Base-by-base conservation (phyloP, 2,113 vertebrate genomes). In the Probosciger aterrimus region DNA sequence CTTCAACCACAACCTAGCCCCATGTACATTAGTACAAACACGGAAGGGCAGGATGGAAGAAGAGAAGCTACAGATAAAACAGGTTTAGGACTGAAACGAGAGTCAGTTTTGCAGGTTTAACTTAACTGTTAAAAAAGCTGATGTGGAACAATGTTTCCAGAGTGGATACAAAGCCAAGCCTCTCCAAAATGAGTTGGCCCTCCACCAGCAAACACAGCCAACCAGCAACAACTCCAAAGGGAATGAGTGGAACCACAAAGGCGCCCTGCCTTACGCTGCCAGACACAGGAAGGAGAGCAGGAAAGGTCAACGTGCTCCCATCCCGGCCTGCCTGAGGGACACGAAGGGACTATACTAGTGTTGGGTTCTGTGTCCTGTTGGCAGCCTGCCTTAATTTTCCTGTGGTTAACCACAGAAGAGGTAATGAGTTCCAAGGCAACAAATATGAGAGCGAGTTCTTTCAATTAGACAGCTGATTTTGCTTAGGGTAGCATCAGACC, bases 21-120 rank as follows among this genome's bases (percentile, higher is more conserved):
- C 46, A 44, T 0, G 0, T 0, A 30, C 1, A 23, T 15, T 3
- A 68, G 39, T 6, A 73, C 55, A 20, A 4, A 7, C 0, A 0
- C 10, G 35, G 37, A 74, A 20, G 46, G 44, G 14, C 33, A 27
- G 17, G 25, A 14, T 35, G 55, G 9, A 23, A 20, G 27, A 15
- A 75, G 37, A 74, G 28, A 41, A 85, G 23, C 52, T 33, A 57
- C 50, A 31, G 46, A 33, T 23, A 60, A 77, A 70, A 14, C 39
- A 73, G 59, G 41, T 8, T 39, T 24, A 23, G 23, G 4, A n/a
- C 9, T 41, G 70, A 37, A 71, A 71, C 37, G 14, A 46, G 33
- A 28, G 16, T 18, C 35, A 7, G 4, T 46, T 63, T 28, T 63
- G 20, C 16, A 31, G 3, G 10, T 15, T 43, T n/a, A 86, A 59